A percentile compares a stretch with the other conserved stretches of the same genome.
These are phyloP conservation scores for Hirtodrosophila cameraria DNA, from an alignment of 2,888 invertebrate species.

Conservation along the genomic window DNA sequence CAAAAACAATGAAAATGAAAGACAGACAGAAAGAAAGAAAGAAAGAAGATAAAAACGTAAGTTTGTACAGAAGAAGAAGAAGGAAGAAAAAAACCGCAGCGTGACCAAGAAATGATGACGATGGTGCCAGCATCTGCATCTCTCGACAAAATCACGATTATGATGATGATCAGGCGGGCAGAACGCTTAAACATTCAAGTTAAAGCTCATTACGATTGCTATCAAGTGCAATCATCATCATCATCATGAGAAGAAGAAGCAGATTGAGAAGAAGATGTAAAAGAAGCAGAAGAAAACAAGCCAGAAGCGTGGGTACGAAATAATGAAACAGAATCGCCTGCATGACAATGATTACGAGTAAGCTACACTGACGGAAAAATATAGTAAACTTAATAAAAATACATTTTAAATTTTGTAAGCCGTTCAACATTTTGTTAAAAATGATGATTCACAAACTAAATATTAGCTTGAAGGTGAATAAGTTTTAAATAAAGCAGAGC, in stretches of 20 bases:
- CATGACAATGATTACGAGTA: conserved; percentile 72
- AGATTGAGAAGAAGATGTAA: conserved; percentile 1
- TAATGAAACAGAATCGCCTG: conserved; percentile 74
- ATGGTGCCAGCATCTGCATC: conserved; percentile 70
- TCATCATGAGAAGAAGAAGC: conserved; percentile 11
- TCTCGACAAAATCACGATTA: conserved; percentile 65
- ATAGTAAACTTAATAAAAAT: too few relatives aligned
- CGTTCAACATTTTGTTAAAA: too few relatives aligned
- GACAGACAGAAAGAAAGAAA: conserved; percentile 30
- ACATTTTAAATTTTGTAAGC: too few relatives aligned
- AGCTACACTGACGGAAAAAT: neutral
- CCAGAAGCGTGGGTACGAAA: conserved; percentile 72
- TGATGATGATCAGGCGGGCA: conserved; percentile 69
- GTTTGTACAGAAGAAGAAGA: conserved; percentile 34
- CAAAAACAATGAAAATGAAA: conserved; percentile 77
- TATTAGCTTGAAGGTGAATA: too few relatives aligned
- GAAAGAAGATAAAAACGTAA: conserved; percentile 50
- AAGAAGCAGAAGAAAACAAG: conserved; percentile 6
- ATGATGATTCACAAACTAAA: too few relatives aligned
- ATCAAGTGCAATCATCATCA: conserved; percentile 61
- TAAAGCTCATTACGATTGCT: conserved; percentile 69
- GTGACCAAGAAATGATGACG: conserved; percentile 74
- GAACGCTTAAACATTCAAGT: conserved; percentile 54
- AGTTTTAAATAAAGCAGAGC: too few relatives aligned
- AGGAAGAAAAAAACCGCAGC: conserved; percentile 58